Conservation (phyloP, 2,888 invertebrate species). For the Callyntrura sp. region DNA sequence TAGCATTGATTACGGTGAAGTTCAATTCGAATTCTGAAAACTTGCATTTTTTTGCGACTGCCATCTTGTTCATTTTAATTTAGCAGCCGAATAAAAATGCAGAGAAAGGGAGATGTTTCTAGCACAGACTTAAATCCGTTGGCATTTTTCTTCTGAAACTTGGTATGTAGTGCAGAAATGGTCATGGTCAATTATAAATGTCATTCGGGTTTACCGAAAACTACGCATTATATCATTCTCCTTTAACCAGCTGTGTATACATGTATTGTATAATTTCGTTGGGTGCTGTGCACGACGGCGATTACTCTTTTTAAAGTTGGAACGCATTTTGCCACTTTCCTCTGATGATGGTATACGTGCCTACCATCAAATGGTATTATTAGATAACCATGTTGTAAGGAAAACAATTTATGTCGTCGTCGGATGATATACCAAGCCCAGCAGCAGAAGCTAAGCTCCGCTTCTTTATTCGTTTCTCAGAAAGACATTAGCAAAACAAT, state of each 20-base stretch:
- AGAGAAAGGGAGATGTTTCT: too few relatives aligned
- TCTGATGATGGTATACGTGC: neutral
- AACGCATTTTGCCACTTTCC: neutral
- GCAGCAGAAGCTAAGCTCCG: neutral
- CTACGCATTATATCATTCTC: too few relatives aligned
- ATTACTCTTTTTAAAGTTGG: neutral
- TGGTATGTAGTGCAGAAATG: too few relatives aligned
- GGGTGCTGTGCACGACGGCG: neutral
- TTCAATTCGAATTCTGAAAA: neutral
- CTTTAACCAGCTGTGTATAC: too few relatives aligned
- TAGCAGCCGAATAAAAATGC: neutral
- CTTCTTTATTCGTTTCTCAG: slow-evolving; percentile 21
- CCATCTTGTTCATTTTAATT: neutral
- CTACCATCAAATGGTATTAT: slow-evolving; percentile 5
- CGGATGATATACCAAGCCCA: neutral
- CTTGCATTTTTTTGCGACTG: neutral
- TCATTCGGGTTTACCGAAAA: too few relatives aligned
- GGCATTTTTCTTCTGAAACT: too few relatives aligned
- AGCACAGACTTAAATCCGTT: too few relatives aligned
- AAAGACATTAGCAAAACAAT: slow-evolving; percentile 42
- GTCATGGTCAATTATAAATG: too few relatives aligned
- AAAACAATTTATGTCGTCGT: slow-evolving; percentile 8
- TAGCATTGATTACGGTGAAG: neutral
- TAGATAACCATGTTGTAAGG: slow-evolving; percentile 17
- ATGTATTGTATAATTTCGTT: too few relatives aligned